A percentile compares a stretch with the other conserved stretches of the same genome.
phyloP scores from a whole-genome alignment of 2,797 vertebrate species.

The Takifugu ocellatus region DNA sequence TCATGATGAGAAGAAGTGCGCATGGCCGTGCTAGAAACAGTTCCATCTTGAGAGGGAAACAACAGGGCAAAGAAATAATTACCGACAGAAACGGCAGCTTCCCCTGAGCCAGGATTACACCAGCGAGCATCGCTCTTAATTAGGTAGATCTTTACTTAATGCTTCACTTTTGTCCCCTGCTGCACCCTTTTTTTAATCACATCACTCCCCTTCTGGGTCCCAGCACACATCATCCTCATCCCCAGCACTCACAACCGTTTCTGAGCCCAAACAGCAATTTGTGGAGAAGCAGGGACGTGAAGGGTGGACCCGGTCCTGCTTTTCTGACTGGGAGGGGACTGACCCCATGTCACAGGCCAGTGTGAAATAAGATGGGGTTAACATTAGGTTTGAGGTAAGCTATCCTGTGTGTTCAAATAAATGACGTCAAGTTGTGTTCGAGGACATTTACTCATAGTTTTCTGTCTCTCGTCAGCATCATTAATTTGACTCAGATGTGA shows the following conservation, averaged over 20 bases:
- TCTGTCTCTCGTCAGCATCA: background rate
- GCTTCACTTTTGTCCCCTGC: slow-evolving; percentile 45
- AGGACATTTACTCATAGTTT: too few relatives aligned
- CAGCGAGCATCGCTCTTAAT: slow-evolving; percentile 60
- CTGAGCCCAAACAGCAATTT: slow-evolving; percentile 1
- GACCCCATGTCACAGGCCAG: slow-evolving; percentile 21
- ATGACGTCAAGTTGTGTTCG: too few relatives aligned
- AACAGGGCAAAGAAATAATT: slow-evolving; percentile 59
- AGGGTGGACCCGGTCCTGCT: slow-evolving; percentile 22
- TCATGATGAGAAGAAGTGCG: slow-evolving; percentile 15
- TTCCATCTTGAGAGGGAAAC: slow-evolving; percentile 21
- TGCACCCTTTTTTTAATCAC: slow-evolving; percentile 29
- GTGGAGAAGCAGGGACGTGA: slow-evolving; percentile 25
- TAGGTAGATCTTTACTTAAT: slow-evolving; percentile 63
- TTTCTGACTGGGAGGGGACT: slow-evolving; percentile 44
- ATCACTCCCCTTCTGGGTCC: slow-evolving; percentile 20
- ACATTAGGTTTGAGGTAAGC: too few relatives aligned
- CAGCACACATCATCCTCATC: slow-evolving; percentile 13
- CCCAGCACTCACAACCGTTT: background rate
- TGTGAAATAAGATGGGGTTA: slow-evolving; percentile 4
- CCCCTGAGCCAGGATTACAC: slow-evolving; percentile 53
- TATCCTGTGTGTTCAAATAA: too few relatives aligned
- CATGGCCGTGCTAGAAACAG: slow-evolving; percentile 34
- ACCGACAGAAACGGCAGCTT: slow-evolving; percentile 35
- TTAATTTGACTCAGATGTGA: background rate